These are phyloP conservation scores for Emydoidea blandingii DNA, from an alignment of 2,797 vertebrate genomes.

Conservation along the genomic window DNA sequence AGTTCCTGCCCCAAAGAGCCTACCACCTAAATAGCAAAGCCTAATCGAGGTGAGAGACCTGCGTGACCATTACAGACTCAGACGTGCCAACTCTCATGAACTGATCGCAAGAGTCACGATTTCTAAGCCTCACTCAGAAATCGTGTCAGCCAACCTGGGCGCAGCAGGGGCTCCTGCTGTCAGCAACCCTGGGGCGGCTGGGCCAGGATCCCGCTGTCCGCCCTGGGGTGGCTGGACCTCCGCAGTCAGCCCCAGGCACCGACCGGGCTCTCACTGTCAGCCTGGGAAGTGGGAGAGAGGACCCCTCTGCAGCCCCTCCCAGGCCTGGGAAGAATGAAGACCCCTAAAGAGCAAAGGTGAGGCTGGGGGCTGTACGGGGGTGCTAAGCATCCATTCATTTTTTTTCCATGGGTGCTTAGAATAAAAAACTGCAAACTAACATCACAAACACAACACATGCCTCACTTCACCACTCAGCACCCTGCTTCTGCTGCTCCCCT, in stretches of 20 bases:
- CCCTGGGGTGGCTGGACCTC: too few species aligned
- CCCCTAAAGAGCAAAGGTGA: background rate
- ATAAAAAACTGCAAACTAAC: background rate
- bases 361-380: too few species aligned
- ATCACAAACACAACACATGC: background rate
- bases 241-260: fast-evolving
- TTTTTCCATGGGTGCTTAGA: background rate
- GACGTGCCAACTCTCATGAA: background rate
- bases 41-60: slow-evolving; percentile 22
- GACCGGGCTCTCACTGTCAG: too few species aligned
- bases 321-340: background rate
- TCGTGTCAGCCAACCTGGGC: too few species aligned
- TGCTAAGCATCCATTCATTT: too few species aligned
- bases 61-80: background rate
- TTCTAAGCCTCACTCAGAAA: background rate
- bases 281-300: background rate
- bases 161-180: too few species aligned
- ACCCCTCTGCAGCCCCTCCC: background rate
- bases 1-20: background rate
- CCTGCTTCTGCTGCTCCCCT: background rate
- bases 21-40: background rate
- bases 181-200: too few species aligned
- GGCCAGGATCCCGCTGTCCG: too few species aligned
- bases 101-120: background rate
- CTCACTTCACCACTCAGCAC: background rate